Evolutionary conservation across 2,888 invertebrate genomes (phyloP).

Genomic region (Mesorhabditis spiculigera): DNA sequence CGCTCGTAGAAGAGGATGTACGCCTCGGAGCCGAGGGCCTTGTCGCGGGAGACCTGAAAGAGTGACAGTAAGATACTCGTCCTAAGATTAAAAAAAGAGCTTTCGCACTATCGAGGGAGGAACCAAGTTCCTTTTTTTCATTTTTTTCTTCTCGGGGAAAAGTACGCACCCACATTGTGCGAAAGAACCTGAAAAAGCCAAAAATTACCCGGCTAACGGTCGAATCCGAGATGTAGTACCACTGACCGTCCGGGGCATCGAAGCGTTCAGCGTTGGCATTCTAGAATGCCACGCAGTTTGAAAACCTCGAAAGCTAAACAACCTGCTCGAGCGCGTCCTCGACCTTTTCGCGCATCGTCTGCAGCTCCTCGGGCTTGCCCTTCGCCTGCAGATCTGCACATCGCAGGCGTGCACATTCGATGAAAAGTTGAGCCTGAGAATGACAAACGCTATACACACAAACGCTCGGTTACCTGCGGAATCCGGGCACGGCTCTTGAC

Average conservation of each 20-base stretch:
- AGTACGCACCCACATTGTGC: not conserved
- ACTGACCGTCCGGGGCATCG: not conserved
- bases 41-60: constrained; percentile 73
- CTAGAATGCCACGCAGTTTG: not conserved
- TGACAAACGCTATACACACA: not conserved
- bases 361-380: not conserved
- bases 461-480: constrained; percentile 9
- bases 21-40: constrained; percentile 79
- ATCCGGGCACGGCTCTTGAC: constrained; percentile 71
- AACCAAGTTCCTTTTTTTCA: constrained; percentile 13
- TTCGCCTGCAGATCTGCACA: constrained; percentile 11
- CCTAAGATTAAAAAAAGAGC: not conserved
- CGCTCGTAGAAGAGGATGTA: constrained; percentile 94
- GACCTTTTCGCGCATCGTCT: not conserved
- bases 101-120: not conserved
- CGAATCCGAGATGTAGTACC: constrained; percentile 6
- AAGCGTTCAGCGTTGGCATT: not conserved
- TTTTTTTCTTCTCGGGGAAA: not conserved
- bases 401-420: constrained; percentile 12
- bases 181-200: not conserved
- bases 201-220: constrained; percentile 2
- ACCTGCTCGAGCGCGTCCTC: not conserved
- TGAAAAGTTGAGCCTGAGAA: constrained; percentile 8
- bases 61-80: constrained; percentile 65
- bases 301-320: not conserved